Evolutionary conservation across 2,797 vertebrate species (phyloP).

Genomic region (Muscicapa comitata): DNA sequence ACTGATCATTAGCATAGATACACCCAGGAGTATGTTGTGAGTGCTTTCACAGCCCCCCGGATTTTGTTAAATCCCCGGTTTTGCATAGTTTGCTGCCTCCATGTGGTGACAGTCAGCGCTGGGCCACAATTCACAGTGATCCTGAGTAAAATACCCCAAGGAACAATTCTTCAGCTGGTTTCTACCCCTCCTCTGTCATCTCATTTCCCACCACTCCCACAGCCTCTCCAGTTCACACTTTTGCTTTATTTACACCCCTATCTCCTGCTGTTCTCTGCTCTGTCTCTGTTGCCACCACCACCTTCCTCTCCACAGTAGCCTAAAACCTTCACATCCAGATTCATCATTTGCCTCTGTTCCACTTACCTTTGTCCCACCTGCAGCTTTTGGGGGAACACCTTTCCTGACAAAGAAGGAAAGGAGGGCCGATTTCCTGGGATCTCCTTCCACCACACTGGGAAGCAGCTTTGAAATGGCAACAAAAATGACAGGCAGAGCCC

Average conservation of each 20-base stretch:
- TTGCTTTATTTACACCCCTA: not conserved
- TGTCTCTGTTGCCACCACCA: not conserved
- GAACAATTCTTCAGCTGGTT: not conserved
- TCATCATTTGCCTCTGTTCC: not conserved
- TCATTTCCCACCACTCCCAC: not conserved
- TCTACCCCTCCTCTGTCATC: not conserved
- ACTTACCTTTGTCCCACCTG: not conserved
- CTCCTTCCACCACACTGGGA: not conserved
- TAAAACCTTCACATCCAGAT: not conserved
- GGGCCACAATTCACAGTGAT: not conserved
- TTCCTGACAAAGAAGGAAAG: not conserved
- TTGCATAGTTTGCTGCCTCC: constrained; percentile 58
- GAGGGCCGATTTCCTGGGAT: not conserved
- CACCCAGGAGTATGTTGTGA: not conserved
- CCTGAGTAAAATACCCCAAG: not conserved
- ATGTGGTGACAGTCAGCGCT: not conserved
- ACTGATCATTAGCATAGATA: not conserved
- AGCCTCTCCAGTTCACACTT: not conserved
- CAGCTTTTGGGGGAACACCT: not conserved
- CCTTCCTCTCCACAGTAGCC: not conserved
- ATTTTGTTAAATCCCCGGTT: not conserved
- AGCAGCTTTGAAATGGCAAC: not conserved
- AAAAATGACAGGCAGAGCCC: not conserved
- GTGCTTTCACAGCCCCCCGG: not conserved
- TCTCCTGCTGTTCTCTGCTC: not conserved